Percentiles rank a stretch among this genome's conserved stretches.
Evolutionary conservation across 64 coral and sea anemone genomes (phyloP).

Genomic region (Hydrozoanthus tunicans): DNA sequence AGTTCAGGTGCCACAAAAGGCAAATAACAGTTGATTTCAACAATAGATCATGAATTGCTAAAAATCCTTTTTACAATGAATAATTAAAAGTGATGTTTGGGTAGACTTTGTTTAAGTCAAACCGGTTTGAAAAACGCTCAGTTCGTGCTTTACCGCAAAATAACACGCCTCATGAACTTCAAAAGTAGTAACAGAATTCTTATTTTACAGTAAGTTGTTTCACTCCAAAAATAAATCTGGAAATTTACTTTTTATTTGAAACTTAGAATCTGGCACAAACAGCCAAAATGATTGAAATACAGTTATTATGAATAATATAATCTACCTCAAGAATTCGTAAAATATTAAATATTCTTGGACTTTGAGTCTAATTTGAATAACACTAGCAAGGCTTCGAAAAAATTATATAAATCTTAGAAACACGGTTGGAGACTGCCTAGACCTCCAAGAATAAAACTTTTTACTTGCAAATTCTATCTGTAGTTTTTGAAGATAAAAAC

Average conservation of each 20-base stretch:
- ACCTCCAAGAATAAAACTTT: neutral
- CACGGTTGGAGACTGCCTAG: neutral
- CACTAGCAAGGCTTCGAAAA: neutral
- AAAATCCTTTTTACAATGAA: conserved; percentile 36
- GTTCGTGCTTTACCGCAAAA: neutral
- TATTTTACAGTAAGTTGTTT: neutral
- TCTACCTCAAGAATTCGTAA: conserved; percentile 37
- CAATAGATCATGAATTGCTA: conserved; percentile 32
- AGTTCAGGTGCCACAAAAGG: neutral
- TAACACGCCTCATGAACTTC: neutral
- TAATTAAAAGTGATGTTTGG: conserved; percentile 54
- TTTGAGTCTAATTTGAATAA: neutral
- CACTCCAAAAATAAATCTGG: neutral
- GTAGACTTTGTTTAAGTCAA: conserved; percentile 57
- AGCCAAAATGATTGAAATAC: conserved; percentile 17
- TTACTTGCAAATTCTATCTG: conserved; percentile 26
- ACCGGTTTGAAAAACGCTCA: neutral
- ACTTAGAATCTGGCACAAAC: neutral
- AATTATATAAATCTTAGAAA: neutral
- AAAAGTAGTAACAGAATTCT: neutral
- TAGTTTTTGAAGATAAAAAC: conserved; percentile 17
- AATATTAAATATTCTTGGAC: conserved; percentile 48
- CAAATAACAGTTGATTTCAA: conserved; percentile 43
- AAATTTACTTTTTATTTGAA: neutral
- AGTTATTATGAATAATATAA: conserved; percentile 12